Evolutionary conservation across 2,113 vertebrate genomes (phyloP), one percentile per base, ranked within the genome.

Genomic region (Stigmatopora nigra): DNA sequence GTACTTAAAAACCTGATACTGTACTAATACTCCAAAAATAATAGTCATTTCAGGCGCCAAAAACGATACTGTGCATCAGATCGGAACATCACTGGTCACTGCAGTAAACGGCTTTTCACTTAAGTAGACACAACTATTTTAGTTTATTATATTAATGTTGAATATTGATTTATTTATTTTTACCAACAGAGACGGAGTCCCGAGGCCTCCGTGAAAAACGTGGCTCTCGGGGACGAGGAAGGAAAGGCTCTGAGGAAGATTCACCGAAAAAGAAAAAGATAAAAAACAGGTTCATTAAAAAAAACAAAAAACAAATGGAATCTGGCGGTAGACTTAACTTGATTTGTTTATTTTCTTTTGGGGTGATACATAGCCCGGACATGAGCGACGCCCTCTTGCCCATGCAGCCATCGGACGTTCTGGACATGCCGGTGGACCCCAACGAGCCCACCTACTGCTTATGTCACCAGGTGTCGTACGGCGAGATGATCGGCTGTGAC

Each of bases 401-500:
- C 0, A 93, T 98, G 82, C 96, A 98, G 31, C 95, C 97, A 1
- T 99, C 97, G 0, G 97, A 99, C 7, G 97, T 99, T 56, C 84
- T 99, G 56, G 97, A 99, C 87, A 99, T 99, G 97, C 97, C 97
- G 0, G 97, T 99, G 38, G 97, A 99, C 75, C 97, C 96, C 45
- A 99, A 99, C 0, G 97, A 99, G 62, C 97, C 97, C 3, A 99
- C 97, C 0, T 99, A 99, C 80, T 99, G 97, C 83, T 81, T 99
- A 66, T 99, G 97, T 73, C 97, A 98, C 79, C 97, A 99, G 86
- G 97, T 99, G 84, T 99, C 97, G 35, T 98, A 99, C 0, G 97
- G 96, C 75, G 96, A 99, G 85, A 99, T 99, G 96, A 99, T 99
- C 14, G 96, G 97, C 82, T 98, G 97, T 16, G 97, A 99, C 87